Evolutionary conservation across 1,140 invertebrate species (phyloP), one percentile per base, ranked within the genome.

Genomic region (Acyrthosiphon pisum): DNA sequence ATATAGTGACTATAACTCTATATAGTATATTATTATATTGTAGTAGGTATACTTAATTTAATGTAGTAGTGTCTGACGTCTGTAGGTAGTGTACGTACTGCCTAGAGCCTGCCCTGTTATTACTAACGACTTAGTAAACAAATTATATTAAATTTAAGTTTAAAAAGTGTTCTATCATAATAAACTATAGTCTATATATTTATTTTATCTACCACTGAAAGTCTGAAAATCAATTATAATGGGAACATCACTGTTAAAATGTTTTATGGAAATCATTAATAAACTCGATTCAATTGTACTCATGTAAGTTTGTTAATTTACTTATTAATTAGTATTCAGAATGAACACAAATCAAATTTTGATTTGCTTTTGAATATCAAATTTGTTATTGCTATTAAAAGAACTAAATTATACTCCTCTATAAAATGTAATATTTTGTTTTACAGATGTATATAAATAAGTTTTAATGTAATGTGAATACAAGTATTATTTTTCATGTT

Each of bases 251-350:
- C 14, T 53, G 2, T 30, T 92, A 1, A 92, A 92, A 84, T 53
- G 23, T 30, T 81, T 84, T 30, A 6, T 93, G 26, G 76, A 93
- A 53, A 93, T 93, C 11, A 26, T 93, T 83, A 53, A 93, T 20
- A 56, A 93, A 26, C 91, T 93, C 4, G 44, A 93, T 50, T 84
- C 91, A 56, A 35, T 84, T n/a, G n/a, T 84, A 14, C 41, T 93
- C 48, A 84, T 93, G 91, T 93, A 93, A 93, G 91, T 91, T 41
- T 76, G 35, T 22, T 81, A 3, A 30, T 46, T 30, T 46, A n/a
- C 37, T 84, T 11, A 11, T 44, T 37, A 3, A 68, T 68, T 30
- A 68, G 30, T 8, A 68, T 68, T 60, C 60, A n/a, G 30, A 68
- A 60, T 60, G 26, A 30, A 60, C 3, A 30, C 9, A 60, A 30